Evolutionary conservation across 2,797 vertebrate genomes (phyloP), one percentile per base, ranked within the genome.

Genomic region (Margarornis squamiger): DNA sequence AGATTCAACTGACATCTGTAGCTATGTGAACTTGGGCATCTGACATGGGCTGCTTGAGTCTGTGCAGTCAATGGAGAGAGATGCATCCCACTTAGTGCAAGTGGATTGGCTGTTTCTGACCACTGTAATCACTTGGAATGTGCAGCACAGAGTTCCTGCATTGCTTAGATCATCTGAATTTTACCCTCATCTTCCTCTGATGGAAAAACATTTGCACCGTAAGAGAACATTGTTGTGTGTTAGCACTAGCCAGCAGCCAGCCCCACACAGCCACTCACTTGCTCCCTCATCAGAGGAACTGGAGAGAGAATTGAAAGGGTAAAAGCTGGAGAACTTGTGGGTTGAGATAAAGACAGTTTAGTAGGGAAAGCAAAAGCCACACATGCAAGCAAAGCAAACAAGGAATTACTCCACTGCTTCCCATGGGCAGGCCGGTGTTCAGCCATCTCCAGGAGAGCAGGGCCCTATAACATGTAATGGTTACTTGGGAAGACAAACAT

Each of bases 191-290:
- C 46, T 48, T 48, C 46, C 23, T 49, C 16, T 61, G 38, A 49
- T 46, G 27, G 32, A 61, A n/a, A 59, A 94, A 29, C 8, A 4
- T 49, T 67, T 68, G 27, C 7, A 20, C 18, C 10, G 3, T 48
- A 38, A 41, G 49, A 68, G 49, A 67, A 67, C 11, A 19, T 6
- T 51, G n/a, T 30, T 3, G 1, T 45, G 29, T 34, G 51, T 75
- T 55, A 57, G n/a, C n/a, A 8, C 36, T 27, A 38, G 23, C 27
- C 36, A n/a, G 43, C 29, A 43, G 17, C n/a, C 0, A 2, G 13
- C 27, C 62, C 23, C 32, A 57, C 0, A 0, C 12, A 43, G 49
- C 43, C 0, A 0, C 57, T 45, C 20, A 6, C 21, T 74, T 20
- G 4, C 12, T 51, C 19, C n/a, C 20, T 14, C 24, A 65, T 4